Evolutionary conservation across 2,113 vertebrate species (phyloP).

Genomic region (Hypocryptadius cinnamomeus): DNA sequence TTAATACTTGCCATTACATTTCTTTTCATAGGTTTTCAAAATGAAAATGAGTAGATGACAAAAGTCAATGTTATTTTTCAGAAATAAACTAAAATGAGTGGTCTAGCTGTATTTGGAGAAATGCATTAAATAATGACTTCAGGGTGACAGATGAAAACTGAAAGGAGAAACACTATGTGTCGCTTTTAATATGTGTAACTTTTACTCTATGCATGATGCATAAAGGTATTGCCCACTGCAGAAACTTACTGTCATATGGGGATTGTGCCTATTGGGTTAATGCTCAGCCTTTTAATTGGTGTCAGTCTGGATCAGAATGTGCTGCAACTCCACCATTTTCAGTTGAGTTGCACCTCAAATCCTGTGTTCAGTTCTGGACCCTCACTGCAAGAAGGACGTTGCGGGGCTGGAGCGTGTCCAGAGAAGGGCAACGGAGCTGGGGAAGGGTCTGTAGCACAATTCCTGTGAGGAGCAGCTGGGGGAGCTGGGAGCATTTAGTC

Average conservation of each 20-base stretch:
- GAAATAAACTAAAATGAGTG: background rate
- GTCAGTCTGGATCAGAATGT: background rate
- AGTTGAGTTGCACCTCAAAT: background rate
- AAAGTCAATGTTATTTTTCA: background rate
- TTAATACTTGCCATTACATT: background rate
- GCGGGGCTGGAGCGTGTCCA: background rate
- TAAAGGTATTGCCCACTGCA: background rate
- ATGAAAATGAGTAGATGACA: background rate
- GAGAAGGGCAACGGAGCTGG: rapidly evolving
- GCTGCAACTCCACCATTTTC: background rate
- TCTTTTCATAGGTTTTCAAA: background rate
- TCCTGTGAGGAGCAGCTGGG: rapidly evolving
- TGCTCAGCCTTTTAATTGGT: background rate
- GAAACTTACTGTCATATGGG: background rate
- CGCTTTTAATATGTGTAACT: background rate
- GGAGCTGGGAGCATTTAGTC: background rate
- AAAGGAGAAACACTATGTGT: background rate
- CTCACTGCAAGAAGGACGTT: rapidly evolving
- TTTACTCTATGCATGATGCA: background rate
- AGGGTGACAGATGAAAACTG: background rate
- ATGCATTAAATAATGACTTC: background rate
- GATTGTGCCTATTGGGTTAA: background rate
- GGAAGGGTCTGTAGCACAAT: background rate
- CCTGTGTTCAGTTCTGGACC: background rate
- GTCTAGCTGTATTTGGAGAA: background rate